Evolutionary conservation across 2,888 invertebrate genomes (phyloP).

Genomic region (Chymomyza fuscimana): DNA sequence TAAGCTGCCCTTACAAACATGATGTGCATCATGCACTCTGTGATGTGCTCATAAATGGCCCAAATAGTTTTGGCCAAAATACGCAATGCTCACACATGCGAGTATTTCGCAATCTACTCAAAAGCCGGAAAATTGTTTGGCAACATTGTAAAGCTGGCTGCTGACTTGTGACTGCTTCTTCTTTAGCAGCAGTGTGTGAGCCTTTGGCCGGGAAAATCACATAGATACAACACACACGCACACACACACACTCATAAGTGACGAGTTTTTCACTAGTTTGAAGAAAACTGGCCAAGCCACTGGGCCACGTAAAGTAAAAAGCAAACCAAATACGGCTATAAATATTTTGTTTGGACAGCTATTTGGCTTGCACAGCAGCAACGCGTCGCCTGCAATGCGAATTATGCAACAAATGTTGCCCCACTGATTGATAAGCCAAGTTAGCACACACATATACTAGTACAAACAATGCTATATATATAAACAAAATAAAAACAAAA

Average conservation of each 20-base stretch:
- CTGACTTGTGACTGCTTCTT: background rate
- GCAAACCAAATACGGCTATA: slow-evolving; percentile 38
- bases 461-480: background rate
- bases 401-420: slow-evolving; percentile 54
- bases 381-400: slow-evolving; percentile 41
- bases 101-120: background rate
- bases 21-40: background rate
- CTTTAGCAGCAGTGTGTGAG: background rate
- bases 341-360: slow-evolving; percentile 49
- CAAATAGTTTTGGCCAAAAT: slow-evolving; percentile 1
- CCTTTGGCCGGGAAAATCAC: background rate
- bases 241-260: background rate
- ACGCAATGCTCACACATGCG: background rate
- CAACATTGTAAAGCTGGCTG: background rate
- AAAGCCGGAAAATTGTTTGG: background rate
- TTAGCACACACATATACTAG: slow-evolving; percentile 38
- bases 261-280: background rate
- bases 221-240: background rate
- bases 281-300: background rate
- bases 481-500: slow-evolving; percentile 14
- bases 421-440: slow-evolving; percentile 62
- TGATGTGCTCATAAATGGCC: background rate
- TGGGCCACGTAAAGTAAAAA: background rate
- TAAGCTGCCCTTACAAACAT: background rate
- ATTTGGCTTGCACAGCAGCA: slow-evolving; percentile 2